Conservation (phyloP, 1,140 invertebrate genomes). For the Nasonia longicornis region DNA sequence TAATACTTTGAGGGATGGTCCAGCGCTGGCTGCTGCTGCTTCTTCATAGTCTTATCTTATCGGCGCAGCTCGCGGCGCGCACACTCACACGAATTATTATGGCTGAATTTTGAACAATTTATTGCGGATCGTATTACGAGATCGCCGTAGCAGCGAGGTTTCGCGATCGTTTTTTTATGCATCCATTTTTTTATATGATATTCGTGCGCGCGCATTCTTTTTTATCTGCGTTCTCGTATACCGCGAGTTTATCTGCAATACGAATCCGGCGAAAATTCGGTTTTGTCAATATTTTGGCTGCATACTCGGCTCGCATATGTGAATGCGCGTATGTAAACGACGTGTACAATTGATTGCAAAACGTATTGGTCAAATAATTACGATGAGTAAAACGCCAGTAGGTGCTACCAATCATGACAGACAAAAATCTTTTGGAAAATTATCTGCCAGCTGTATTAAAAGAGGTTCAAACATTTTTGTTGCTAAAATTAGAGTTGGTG, state of each 20-base stretch:
- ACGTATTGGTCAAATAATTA: too few species aligned
- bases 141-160: not conserved
- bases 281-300: not conserved
- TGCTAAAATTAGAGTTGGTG: too few species aligned
- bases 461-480: too few species aligned
- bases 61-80: not conserved
- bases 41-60: conserved; percentile 16
- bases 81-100: not conserved
- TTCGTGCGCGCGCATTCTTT: too few species aligned
- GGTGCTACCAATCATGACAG: too few species aligned
- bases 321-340: not conserved
- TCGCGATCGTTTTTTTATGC: too few species aligned
- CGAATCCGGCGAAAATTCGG: not conserved
- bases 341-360: too few species aligned
- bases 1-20: conserved; percentile 15
- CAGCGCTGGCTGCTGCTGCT: not conserved
- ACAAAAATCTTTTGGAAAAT: too few species aligned
- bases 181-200: not conserved
- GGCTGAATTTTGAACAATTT: not conserved
- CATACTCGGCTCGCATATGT: not conserved
- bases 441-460: too few species aligned
- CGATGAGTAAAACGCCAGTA: too few species aligned
- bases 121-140: not conserved
- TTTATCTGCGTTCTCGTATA: not conserved
- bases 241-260: not conserved